A percentile compares a stretch with the other conserved stretches of the same genome.
These are phyloP conservation scores for Neoniphon sammara DNA, from an alignment of 2,797 vertebrate genomes.

Conservation along the genomic window DNA sequence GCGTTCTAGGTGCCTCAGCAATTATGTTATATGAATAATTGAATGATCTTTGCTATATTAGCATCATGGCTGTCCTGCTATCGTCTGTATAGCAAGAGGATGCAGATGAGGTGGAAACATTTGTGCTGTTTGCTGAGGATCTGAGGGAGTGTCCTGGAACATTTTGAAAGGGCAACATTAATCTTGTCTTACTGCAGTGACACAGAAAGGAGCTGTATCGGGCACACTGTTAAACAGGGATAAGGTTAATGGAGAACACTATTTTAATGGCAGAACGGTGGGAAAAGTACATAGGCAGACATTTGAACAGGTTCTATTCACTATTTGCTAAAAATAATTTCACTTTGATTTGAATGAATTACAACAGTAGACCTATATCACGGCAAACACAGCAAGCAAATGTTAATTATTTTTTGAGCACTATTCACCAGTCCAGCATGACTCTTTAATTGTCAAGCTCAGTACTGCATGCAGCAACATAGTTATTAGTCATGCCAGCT, in stretches of 20 bases:
- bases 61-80: slow-evolving; percentile 12
- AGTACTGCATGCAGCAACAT: slow-evolving; percentile 14
- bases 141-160: slow-evolving; percentile 66
- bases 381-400: background rate
- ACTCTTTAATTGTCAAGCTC: slow-evolving; percentile 33
- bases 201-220: slow-evolving; percentile 34
- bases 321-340: slow-evolving; percentile 8
- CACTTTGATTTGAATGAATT: slow-evolving; percentile 33
- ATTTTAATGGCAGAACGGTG: slow-evolving; percentile 33
- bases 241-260: slow-evolving; percentile 63
- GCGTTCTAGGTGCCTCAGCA: slow-evolving; percentile 18
- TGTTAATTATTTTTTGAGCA: slow-evolving; percentile 43
- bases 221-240: slow-evolving; percentile 42
- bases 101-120: slow-evolving; percentile 53
- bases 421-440: slow-evolving; percentile 26
- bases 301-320: slow-evolving; percentile 40
- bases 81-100: slow-evolving; percentile 7
- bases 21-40: slow-evolving; percentile 57
- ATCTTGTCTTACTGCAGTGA: slow-evolving; percentile 60
- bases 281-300: slow-evolving; percentile 23
- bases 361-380: background rate
- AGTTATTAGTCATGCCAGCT: slow-evolving; percentile 63
- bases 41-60: slow-evolving; percentile 49
- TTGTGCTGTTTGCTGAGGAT: slow-evolving; percentile 54
- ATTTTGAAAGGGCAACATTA: slow-evolving; percentile 73